Percentiles rank a stretch among this genome's conserved stretches.
These are phyloP conservation scores for Sandelia bainsii DNA, from an alignment of 2,797 vertebrate species.

Conservation along the genomic window DNA sequence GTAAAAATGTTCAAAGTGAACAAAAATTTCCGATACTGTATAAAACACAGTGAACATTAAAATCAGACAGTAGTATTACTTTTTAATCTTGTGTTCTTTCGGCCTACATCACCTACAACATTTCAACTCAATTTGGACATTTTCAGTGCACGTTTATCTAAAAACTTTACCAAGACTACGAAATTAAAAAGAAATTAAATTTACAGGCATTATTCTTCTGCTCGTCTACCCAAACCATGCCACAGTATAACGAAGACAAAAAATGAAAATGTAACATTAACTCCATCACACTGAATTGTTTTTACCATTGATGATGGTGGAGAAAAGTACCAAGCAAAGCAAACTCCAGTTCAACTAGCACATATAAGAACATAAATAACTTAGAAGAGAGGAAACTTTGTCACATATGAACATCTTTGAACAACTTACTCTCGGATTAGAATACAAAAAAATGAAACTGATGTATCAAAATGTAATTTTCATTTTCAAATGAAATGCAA, in stretches of 20 bases:
- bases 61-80: conserved; percentile 96
- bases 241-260: conserved; percentile 92
- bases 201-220: conserved; percentile 86
- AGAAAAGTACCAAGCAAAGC: conserved; percentile 85
- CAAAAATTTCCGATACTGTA: conserved; percentile 98
- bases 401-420: conserved; percentile 80
- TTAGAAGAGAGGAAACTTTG: conserved; percentile 75
- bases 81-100: conserved; percentile 90
- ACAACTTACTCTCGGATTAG: conserved; percentile 85
- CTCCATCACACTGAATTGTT: conserved; percentile 89
- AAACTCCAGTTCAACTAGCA: conserved; percentile 91
- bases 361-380: conserved; percentile 82
- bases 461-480: conserved; percentile 97
- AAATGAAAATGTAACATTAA: conserved; percentile 82
- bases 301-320: conserved; percentile 88
- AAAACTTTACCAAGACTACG: conserved; percentile 93
- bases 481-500: conserved; percentile 87
- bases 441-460: conserved; percentile 87
- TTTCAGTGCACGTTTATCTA: conserved; percentile 97
- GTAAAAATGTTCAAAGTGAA: conserved; percentile 99
- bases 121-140: conserved; percentile 94
- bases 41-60: conserved; percentile 99
- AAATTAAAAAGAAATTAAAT: conserved; percentile 88
- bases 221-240: conserved; percentile 90
- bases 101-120: conserved; percentile 92